A percentile compares a stretch with the other conserved stretches of the same genome.
phyloP scores from a whole-genome alignment of 2,888 invertebrate genomes.

The Schrankia costaestrigalis region DNA sequence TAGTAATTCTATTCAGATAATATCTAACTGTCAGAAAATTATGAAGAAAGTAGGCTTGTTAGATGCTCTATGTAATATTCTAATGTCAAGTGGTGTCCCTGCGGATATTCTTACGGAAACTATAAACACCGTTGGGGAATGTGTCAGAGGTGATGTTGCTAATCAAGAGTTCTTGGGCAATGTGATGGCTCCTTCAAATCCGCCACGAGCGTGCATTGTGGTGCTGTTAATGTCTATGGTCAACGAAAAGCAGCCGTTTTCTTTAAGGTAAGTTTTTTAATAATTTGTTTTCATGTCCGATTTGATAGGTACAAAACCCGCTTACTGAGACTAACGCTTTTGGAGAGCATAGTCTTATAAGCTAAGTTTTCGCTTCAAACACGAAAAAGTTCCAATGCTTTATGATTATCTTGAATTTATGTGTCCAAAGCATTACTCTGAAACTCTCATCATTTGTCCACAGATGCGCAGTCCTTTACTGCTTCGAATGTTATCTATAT shows the following conservation, averaged over 20 bases:
- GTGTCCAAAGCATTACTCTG: no score
- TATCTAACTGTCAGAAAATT: constrained; percentile 91
- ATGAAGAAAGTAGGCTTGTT: constrained; percentile 89
- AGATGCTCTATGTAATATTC: constrained; percentile 87
- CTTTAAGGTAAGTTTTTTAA: constrained; percentile 60
- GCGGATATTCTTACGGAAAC: constrained; percentile 98
- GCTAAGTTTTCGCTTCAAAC: no score
- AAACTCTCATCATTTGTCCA: no score
- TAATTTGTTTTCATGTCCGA: no score
- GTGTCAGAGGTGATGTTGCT: constrained; percentile 92
- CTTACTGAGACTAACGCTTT: no score
- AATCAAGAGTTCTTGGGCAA: constrained; percentile 96
- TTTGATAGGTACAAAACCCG: no score
- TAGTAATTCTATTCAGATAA: constrained; percentile 92
- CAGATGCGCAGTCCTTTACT: constrained; percentile 97
- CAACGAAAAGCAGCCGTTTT: constrained; percentile 97
- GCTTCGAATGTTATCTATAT: constrained; percentile 97
- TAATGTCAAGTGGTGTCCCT: constrained; percentile 98
- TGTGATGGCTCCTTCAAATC: constrained; percentile 95
- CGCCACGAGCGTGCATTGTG: constrained; percentile 96
- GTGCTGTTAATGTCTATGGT: constrained; percentile 99
- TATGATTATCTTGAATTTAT: no score
- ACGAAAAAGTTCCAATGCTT: no score
- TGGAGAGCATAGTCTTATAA: no score
- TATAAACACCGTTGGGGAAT: constrained; percentile 96